Evolutionary conservation across 1,140 invertebrate species (phyloP), one percentile per base, ranked within the genome.

Genomic region (Homarus americanus): DNA sequence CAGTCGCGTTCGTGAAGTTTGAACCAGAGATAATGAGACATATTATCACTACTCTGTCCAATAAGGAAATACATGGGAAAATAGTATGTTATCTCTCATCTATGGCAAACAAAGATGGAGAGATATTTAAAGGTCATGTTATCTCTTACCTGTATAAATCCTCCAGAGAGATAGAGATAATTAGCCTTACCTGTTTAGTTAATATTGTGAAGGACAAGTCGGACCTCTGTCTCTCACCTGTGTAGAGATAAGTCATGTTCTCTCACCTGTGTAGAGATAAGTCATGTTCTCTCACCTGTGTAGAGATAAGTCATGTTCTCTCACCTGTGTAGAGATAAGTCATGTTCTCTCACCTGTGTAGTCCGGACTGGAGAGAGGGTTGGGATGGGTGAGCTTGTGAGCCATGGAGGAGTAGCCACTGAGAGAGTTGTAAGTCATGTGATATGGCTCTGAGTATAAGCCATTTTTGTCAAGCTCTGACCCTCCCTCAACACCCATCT

Each of bases 401-500:
- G 58, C 66, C 40, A 90, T 40, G 58, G 76, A 63, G 15, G 91
- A 87, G 84, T 87, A 90, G 66, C 86, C 90, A 66, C 90, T 84
- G 66, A 92, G 73, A 78, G 92, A 87, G 87, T 91, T 87, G 73
- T 88, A 86, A 41, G 92, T 92, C 75, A 93, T 76, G 79, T 94
- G 93, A 89, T 93, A 94, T 4, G 94, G 94, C 86, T 94, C 94
- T 28, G 94, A 94, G 86, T 94, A 94, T 7, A 94, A 92, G 12
- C 92, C 92, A 20, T 89, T 80, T 85, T 92, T 92, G 84, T 91
- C 92, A 44, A 91, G 7, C 93, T 93, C 87, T 2, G 94, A 34
- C 93, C 93, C 87, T 44, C 95, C 95, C 41, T 95, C 95, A 32
- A 94, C 93, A 12, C 95, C 94, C 34, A 95, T 94, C 93, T 95